Base-by-base conservation (phyloP, 2,888 invertebrate species). In the Pachycephus smyrnensis region DNA sequence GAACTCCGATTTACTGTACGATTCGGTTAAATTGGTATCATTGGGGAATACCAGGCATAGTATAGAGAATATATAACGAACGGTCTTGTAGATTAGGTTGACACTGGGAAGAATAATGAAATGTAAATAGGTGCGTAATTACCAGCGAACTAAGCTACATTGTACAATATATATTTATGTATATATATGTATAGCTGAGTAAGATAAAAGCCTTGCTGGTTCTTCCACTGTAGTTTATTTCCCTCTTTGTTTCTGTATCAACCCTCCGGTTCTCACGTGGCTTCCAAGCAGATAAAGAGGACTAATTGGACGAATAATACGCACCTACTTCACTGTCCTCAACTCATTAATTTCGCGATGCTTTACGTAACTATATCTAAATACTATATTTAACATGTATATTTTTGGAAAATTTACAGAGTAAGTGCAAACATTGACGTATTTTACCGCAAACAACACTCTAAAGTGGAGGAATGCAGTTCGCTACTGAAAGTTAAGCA, bases 111-210 rank as follows among this genome's bases (percentile, higher is more conserved):
- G 33, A 77, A 77, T 77, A 77, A 77, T 75, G 77, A 37, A 68
- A 77, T 77, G 77, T 75, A 77, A 77, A 77, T 77, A 75, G 75
- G 71, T 77, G 74, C 33, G 69, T 75, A 77, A 77, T 77, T 75
- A 75, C 69, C 55, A 68, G 30, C 4, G 69, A 37, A 69, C 15
- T 75, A 37, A 55, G 40, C 15, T 73, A 23, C 11, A 33, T 73
- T 73, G 31, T 12, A 40, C 40, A 40, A 40, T 33, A 40, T 40
- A 40, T 40, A 40, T 40, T 33, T 35, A 35, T 35, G 4, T 33
- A 33, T 33, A 33, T 33, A n/a, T 4, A n/a, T 68, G 68, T 32
- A 71, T 33, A 32, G 30, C 30, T 31, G 30, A 32, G 31, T 69
- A 15, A 32, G 30, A 30, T 71, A 30, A 15, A 71, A 2, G 32